Conservation (phyloP, 1,140 invertebrate genomes). For the Drosophila kikkawai region DNA sequence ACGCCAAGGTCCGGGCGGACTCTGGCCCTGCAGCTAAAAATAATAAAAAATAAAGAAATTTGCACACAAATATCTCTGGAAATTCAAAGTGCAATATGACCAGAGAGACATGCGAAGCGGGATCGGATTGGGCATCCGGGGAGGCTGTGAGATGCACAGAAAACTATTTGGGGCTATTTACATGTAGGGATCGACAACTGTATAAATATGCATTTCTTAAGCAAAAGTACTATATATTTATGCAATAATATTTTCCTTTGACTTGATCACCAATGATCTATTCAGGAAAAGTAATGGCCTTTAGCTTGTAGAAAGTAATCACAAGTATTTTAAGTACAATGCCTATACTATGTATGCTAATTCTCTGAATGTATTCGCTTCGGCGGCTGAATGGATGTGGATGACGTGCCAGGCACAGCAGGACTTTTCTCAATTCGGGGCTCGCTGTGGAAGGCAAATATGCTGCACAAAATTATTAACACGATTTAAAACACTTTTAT, state of each 20-base stretch:
- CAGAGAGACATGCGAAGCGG: slow-evolving; percentile 41
- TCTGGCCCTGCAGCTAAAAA: slow-evolving; percentile 26
- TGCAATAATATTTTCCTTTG: background rate
- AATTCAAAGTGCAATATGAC: slow-evolving; percentile 43
- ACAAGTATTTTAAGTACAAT: background rate
- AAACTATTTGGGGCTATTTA: background rate
- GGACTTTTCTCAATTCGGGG: slow-evolving; percentile 75
- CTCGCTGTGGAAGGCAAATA: slow-evolving; percentile 62
- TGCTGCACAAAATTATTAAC: slow-evolving; percentile 84
- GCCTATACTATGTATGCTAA: background rate
- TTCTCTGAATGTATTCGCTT: slow-evolving; percentile 25
- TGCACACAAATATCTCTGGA: slow-evolving; percentile 41
- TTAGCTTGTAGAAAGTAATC: background rate
- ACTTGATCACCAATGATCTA: background rate
- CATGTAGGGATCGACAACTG: no score
- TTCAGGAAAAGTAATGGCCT: background rate
- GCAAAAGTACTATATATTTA: no score
- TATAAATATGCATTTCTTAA: no score
- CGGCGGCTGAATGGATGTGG: slow-evolving; percentile 42
- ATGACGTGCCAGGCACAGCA: slow-evolving; percentile 78
- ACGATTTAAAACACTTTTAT: slow-evolving; percentile 85
- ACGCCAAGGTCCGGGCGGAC: slow-evolving; percentile 33
- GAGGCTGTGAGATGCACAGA: background rate
- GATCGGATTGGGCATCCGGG: slow-evolving; percentile 13
- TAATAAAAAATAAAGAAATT: slow-evolving; percentile 6